These are phyloP conservation scores for Lampropteryx suffumata DNA, from an alignment of 2,888 invertebrate genomes.

Conservation along the genomic window DNA sequence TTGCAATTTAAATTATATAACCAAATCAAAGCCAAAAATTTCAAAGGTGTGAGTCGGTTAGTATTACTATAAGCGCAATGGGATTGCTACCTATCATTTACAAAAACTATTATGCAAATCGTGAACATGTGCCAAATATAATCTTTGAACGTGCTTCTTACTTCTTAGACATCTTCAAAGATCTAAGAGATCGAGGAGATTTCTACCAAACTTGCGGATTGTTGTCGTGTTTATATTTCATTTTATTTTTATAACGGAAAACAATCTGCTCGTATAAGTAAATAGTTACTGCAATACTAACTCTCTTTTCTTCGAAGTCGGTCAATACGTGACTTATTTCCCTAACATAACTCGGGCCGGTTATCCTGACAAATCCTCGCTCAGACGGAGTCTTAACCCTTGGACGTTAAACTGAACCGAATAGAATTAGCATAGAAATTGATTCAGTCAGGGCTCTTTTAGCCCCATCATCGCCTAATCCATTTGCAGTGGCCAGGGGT, in stretches of 20 bases:
- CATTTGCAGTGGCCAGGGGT: slow-evolving; percentile 56
- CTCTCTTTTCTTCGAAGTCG: slow-evolving; percentile 13
- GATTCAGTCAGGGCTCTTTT: slow-evolving; percentile 54
- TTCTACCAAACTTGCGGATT: no score
- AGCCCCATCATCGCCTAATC: slow-evolving; percentile 65
- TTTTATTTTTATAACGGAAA: background rate
- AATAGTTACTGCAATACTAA: background rate
- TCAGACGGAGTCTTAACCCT: slow-evolving; percentile 28
- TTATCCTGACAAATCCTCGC: slow-evolving; percentile 29
- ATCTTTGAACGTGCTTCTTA: no score
- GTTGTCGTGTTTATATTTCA: no score
- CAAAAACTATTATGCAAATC: no score
- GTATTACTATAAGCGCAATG: no score
- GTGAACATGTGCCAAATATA: no score
- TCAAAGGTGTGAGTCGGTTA: no score
- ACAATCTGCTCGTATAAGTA: background rate
- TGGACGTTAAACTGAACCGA: slow-evolving; percentile 58
- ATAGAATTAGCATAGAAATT: slow-evolving; percentile 70
- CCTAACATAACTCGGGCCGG: slow-evolving; percentile 18
- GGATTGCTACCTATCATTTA: no score
- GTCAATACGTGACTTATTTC: slow-evolving; percentile 24
- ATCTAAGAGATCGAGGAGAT: no score
- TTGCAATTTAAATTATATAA: no score
- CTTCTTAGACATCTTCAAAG: no score
- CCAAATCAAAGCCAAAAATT: no score